A percentile compares a stretch with the other conserved stretches of the same genome.
Evolutionary conservation across 2,888 invertebrate genomes (phyloP).

Genomic region (Cheiracanthium punctorium): DNA sequence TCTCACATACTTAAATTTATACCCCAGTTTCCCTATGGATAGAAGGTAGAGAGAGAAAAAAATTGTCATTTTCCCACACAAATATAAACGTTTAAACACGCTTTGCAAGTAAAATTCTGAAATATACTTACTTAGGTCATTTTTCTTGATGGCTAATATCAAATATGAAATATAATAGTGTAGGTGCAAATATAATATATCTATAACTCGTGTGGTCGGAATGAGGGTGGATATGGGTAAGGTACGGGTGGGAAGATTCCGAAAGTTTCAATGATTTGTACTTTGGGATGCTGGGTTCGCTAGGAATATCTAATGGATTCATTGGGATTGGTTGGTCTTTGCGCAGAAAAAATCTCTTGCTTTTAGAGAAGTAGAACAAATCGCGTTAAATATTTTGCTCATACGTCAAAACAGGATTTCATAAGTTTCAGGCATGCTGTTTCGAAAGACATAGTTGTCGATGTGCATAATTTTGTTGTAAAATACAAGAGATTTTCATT

Average conservation of each 20-base stretch:
- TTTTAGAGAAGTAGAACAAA: neutral
- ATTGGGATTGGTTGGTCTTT: neutral
- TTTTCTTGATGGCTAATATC: slow-evolving; percentile 28
- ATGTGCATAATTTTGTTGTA: no score
- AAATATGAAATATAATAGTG: neutral
- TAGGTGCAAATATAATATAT: slow-evolving; percentile 8
- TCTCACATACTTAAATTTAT: no score
- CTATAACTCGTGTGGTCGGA: neutral
- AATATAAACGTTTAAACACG: neutral
- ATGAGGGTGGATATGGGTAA: neutral
- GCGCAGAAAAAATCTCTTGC: slow-evolving; percentile 1
- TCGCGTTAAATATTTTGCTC: no score
- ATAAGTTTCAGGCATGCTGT: no score
- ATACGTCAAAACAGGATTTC: no score
- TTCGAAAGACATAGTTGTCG: no score
- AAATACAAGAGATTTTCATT: slow-evolving; percentile 23
- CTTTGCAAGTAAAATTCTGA: neutral
- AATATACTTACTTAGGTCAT: slow-evolving; percentile 60
- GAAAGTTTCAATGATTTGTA: neutral
- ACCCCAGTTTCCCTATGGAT: no score
- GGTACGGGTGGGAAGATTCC: neutral
- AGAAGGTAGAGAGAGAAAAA: no score
- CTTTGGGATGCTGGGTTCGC: neutral
- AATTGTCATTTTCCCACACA: no score
- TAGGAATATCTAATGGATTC: neutral